phyloP scores from a whole-genome alignment of 2,888 invertebrate genomes.

The Pristionchus fissidentatus region DNA sequence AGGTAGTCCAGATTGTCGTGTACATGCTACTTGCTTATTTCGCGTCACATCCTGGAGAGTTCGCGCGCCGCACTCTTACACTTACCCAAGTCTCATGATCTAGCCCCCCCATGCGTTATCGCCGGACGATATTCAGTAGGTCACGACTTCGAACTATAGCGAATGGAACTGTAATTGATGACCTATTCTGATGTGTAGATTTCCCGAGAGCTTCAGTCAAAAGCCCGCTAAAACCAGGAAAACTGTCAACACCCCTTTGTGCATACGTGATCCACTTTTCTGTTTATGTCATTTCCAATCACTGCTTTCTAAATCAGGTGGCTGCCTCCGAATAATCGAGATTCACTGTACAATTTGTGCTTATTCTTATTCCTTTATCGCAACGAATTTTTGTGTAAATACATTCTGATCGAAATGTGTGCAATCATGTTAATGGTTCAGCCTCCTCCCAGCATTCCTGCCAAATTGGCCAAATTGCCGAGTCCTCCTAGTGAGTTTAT shows the following conservation, averaged over 20 bases:
- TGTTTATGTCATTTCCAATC: conserved; percentile 25
- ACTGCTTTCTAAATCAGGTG: conserved; percentile 22
- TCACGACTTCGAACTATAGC: not conserved
- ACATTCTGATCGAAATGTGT: not conserved
- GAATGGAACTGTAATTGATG: no score
- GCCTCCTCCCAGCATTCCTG: conserved; percentile 1
- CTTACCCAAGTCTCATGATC: no score
- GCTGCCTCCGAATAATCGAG: not conserved
- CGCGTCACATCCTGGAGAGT: no score
- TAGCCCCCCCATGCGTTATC: no score
- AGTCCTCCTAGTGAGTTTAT: not conserved
- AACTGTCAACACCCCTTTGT: not conserved
- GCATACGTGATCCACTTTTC: not conserved
- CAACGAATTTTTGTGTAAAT: no score
- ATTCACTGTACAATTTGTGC: no score
- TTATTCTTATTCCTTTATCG: no score
- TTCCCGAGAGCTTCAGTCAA: not conserved
- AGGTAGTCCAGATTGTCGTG: no score
- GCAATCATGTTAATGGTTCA: not conserved
- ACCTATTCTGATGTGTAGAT: not conserved
- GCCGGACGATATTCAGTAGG: not conserved
- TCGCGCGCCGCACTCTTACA: no score
- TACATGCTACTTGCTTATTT: no score
- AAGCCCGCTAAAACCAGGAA: not conserved
- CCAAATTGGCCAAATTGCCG: conserved; percentile 32